Conservation (phyloP, 2,797 vertebrate species). For the Peromyscus eremicus region DNA sequence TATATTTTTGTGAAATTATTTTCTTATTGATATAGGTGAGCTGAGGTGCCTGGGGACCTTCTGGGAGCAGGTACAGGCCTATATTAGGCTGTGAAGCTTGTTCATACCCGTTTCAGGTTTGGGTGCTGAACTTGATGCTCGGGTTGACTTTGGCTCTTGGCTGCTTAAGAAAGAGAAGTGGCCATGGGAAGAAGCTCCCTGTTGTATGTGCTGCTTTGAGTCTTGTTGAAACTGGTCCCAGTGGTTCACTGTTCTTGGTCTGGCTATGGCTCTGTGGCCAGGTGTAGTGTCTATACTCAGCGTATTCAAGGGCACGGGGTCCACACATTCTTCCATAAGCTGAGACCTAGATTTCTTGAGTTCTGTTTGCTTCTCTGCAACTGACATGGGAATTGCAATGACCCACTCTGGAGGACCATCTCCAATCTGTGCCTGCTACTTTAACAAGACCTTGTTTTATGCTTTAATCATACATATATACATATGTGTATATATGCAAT, state of each 20-base stretch:
- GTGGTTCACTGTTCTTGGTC: background rate
- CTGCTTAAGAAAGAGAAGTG: background rate
- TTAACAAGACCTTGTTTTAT: background rate
- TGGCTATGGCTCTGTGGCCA: background rate
- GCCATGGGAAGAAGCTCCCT: rapidly evolving
- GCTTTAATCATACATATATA: background rate
- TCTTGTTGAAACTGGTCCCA: background rate
- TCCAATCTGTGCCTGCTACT: background rate
- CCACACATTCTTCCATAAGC: background rate
- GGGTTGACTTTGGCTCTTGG: background rate
- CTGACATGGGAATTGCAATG: rapidly evolving
- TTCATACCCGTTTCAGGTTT: background rate
- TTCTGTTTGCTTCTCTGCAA: background rate
- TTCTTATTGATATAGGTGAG: background rate
- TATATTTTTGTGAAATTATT: background rate
- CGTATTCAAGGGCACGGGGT: background rate
- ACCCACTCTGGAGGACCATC: background rate
- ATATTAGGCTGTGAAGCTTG: background rate
- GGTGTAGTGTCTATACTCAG: background rate
- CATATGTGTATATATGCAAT: background rate
- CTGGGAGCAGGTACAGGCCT: background rate
- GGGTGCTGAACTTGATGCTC: rapidly evolving
- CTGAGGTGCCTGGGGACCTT: background rate
- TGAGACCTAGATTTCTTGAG: background rate
- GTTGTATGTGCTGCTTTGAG: background rate